Percentiles rank a stretch among this genome's conserved stretches.
Evolutionary conservation across 2,888 invertebrate genomes (phyloP).

Genomic region (Theretra japonica): DNA sequence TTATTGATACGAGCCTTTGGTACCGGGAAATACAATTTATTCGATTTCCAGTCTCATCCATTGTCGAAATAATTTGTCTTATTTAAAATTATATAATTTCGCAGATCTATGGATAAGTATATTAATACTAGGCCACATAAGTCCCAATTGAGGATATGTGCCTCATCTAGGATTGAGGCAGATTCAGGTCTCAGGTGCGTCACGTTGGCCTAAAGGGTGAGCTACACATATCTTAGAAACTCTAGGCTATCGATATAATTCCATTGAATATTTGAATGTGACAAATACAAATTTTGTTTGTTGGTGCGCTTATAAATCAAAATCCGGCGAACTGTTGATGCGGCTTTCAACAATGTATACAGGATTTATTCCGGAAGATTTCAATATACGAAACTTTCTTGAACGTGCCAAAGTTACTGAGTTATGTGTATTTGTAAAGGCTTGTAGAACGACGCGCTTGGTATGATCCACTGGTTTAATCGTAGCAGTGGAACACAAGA

Average conservation of each 20-base stretch:
- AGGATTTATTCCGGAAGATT: slow-evolving; percentile 13
- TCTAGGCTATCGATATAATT: neutral
- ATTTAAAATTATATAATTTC: no score
- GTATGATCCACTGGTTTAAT: neutral
- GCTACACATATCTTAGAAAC: no score
- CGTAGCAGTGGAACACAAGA: neutral
- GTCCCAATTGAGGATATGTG: no score
- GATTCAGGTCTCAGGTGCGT: no score
- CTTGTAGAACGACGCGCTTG: neutral
- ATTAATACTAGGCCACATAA: no score
- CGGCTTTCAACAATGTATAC: slow-evolving; percentile 6
- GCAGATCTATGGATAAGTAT: no score
- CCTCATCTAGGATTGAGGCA: no score
- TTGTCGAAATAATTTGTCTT: no score
- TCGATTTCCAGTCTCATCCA: no score
- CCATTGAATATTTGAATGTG: neutral
- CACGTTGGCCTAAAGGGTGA: no score
- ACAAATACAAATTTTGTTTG: neutral
- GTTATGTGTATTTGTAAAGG: slow-evolving; percentile 7
- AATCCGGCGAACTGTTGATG: neutral
- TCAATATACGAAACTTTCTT: slow-evolving; percentile 4
- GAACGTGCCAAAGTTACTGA: slow-evolving; percentile 35
- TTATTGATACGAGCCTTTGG: slow-evolving; percentile 53
- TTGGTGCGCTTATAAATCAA: slow-evolving; percentile 1
- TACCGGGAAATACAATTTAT: slow-evolving; percentile 38